These are phyloP conservation scores for Limnodromus scolopaceus DNA, from an alignment of 2,797 vertebrate genomes.

Conservation along the genomic window DNA sequence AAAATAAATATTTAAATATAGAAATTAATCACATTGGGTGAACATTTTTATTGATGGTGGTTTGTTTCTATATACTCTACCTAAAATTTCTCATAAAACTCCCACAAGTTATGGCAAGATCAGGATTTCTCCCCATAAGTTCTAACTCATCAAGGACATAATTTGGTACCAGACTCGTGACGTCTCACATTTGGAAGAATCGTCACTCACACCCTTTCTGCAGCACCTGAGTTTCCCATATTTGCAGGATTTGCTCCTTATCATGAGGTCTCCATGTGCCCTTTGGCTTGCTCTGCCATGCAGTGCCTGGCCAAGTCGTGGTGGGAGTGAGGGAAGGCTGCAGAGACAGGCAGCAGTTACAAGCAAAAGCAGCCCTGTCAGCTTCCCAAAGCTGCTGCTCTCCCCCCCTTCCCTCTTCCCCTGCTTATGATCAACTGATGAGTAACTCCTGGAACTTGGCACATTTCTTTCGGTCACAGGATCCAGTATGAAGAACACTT, in stretches of 20 bases:
- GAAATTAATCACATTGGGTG: neutral
- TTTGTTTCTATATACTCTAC: neutral
- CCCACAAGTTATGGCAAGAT: neutral
- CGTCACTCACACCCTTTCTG: neutral
- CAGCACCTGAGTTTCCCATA: neutral
- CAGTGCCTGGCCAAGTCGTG: too few relatives aligned
- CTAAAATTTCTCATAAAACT: neutral
- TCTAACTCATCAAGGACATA: neutral
- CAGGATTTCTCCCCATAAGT: neutral
- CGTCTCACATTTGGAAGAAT: neutral
- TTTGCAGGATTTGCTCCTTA: neutral
- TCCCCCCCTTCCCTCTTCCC: accelerated
- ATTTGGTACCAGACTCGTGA: neutral
- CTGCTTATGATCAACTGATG: neutral
- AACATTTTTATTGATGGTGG: neutral
- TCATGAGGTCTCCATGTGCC: accelerated
- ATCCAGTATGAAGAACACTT: neutral
- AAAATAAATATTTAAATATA: neutral
- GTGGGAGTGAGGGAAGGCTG: neutral
- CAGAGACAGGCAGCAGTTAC: neutral
- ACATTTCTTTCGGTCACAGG: accelerated
- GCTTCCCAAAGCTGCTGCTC: neutral
- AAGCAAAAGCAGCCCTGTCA: neutral
- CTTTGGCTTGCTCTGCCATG: neutral
- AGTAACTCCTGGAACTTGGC: neutral